These are phyloP conservation scores for Aleiodes testaceus DNA, from an alignment of 2,888 invertebrate genomes.

Conservation along the genomic window DNA sequence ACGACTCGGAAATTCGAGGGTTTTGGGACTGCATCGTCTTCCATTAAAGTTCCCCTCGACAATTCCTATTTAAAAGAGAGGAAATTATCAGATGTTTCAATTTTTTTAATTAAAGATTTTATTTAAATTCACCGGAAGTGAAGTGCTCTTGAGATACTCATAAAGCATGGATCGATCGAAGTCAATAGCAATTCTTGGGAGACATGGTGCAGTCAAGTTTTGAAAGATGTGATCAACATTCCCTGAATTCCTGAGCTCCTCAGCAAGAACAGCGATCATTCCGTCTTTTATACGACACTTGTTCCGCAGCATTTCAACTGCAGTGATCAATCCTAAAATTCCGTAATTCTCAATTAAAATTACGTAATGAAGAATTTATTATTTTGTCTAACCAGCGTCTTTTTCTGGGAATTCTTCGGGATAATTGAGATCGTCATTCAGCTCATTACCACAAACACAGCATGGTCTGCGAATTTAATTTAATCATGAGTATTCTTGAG, in stretches of 20 bases:
- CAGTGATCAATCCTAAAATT: slow-evolving; percentile 45
- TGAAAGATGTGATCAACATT: slow-evolving; percentile 47
- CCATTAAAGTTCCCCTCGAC: not conserved
- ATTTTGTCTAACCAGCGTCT: slow-evolving; percentile 9
- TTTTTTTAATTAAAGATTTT: too few species aligned
- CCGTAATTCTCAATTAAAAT: not conserved
- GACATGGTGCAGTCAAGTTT: slow-evolving; percentile 44
- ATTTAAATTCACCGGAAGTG: slow-evolving; percentile 19
- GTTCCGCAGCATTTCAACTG: slow-evolving; percentile 49
- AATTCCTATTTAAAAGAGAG: too few species aligned
- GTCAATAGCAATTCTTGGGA: slow-evolving; percentile 45
- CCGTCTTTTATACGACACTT: slow-evolving; percentile 53
- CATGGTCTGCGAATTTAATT: slow-evolving; percentile 4
- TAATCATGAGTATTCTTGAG: not conserved
- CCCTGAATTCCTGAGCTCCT: slow-evolving; percentile 47
- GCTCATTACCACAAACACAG: slow-evolving; percentile 10
- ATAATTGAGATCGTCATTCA: slow-evolving; percentile 1
- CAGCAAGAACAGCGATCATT: slow-evolving; percentile 52
- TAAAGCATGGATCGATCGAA: slow-evolving; percentile 51
- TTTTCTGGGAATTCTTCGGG: not conserved
- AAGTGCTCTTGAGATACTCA: slow-evolving; percentile 44
- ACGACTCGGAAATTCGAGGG: slow-evolving; percentile 50
- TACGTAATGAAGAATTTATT: not conserved
- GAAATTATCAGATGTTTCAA: too few species aligned
- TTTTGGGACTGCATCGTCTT: slow-evolving; percentile 34